Evolutionary conservation across 1,140 invertebrate species (phyloP), one percentile per base, ranked within the genome.

Genomic region (Semibalanus balanoides): DNA sequence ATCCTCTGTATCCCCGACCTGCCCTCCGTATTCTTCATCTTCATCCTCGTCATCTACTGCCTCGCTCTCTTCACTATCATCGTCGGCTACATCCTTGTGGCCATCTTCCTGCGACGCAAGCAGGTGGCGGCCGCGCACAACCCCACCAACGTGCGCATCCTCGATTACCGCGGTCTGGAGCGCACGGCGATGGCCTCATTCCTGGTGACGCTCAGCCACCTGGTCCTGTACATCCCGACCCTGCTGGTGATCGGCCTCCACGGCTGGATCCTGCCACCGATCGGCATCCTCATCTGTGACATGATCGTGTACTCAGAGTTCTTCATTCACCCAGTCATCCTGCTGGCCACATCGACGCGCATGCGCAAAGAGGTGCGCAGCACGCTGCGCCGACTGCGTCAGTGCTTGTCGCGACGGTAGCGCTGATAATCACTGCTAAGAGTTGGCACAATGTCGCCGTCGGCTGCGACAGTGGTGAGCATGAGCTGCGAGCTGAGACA

Each of bases 281-380:
- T 80, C 30, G 81, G 78, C 0, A 81, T 82, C 14, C 76, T 81
- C 70, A 75, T 82, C 30, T 82, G 81, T 74, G 81, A 81, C 70
- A 74, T 82, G 25, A 79, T 83, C 35, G 82, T 83, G 30, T 83
- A 83, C 76, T 80, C 79, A 31, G 82, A 83, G 78, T 83, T 83
- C 76, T 75, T 82, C 30, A 79, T 83, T 27, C 82, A 83, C 75
- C 81, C 82, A 0, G 78, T 81, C 7, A 81, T 82, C 30, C 76
- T 83, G 29, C 77, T 83, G n/a, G 76, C 80, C 30, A 78, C 82
- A 0, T 80, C 78, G 11, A 80, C 80, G 31, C 78, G 79, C 76
- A 78, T 83, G 22, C 51, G 82, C 31, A 74, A 77, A 5, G 82
- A 82, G 79, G 79, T 83, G 14, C 70, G 40, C 11, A 35, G 35